These are phyloP conservation scores for Drosophila ezoana DNA, from an alignment of 2,888 invertebrate species.

Conservation along the genomic window DNA sequence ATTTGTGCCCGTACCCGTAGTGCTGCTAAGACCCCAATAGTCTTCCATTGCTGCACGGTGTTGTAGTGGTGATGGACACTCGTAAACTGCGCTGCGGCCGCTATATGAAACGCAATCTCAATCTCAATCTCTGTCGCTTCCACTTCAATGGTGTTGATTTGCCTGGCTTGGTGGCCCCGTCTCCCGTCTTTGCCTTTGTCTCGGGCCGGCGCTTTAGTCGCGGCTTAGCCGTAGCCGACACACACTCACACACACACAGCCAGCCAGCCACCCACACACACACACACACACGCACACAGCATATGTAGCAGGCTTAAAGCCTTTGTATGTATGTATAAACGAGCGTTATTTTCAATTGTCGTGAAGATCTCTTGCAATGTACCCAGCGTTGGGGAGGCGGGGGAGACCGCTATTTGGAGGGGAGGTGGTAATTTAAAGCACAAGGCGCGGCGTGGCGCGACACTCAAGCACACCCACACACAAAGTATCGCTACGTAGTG, in stretches of 20 bases:
- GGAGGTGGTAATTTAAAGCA: slow-evolving; percentile 51
- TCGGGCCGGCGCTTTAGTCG: slow-evolving; percentile 21
- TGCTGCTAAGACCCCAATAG: slow-evolving; percentile 85
- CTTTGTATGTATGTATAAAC: slow-evolving; percentile 26
- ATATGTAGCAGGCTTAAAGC: slow-evolving; percentile 34
- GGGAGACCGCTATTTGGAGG: background rate
- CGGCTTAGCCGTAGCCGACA: slow-evolving; percentile 30
- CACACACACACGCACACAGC: slow-evolving; percentile 30
- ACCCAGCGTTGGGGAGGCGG: slow-evolving; percentile 4
- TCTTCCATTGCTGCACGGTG: slow-evolving; percentile 82
- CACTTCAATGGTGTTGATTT: slow-evolving; percentile 78
- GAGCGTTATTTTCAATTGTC: slow-evolving; percentile 67
- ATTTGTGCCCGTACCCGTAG: slow-evolving; percentile 81
- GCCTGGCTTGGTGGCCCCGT: slow-evolving; percentile 31
- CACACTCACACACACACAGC: slow-evolving; percentile 17
- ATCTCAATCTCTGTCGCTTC: slow-evolving; percentile 72
- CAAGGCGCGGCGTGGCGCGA: slow-evolving; percentile 66
- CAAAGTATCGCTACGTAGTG: slow-evolving; percentile 6
- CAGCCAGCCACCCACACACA: slow-evolving; percentile 7
- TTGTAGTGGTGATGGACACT: slow-evolving; percentile 82
- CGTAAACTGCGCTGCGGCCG: slow-evolving; percentile 80
- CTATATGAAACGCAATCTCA: slow-evolving; percentile 79
- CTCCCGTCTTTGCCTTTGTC: slow-evolving; percentile 11
- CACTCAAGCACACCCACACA: slow-evolving; percentile 48
- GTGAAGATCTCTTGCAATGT: slow-evolving; percentile 58